These are phyloP conservation scores for Ormyrus nitidulus DNA, from an alignment of 2,888 invertebrate species.

Conservation along the genomic window DNA sequence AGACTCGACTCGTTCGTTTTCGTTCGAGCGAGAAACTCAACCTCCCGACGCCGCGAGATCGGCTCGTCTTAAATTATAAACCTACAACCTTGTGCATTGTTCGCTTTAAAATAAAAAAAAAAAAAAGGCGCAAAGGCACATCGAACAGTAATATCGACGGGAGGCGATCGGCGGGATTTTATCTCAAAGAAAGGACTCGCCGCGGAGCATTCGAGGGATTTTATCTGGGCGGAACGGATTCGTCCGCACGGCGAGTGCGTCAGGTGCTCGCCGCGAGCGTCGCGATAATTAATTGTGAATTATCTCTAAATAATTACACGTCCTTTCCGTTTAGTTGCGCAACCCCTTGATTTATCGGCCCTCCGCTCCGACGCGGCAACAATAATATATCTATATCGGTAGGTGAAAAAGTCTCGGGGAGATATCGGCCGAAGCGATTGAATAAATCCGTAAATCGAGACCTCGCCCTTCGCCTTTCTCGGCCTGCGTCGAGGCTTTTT, in stretches of 20 bases:
- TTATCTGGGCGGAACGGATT: constrained; percentile 43
- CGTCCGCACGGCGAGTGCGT: constrained; percentile 2
- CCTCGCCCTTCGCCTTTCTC: constrained; percentile 25
- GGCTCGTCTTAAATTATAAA: too few relatives aligned
- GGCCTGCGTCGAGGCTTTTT: neutral
- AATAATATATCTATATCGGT: neutral
- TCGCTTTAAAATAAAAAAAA: neutral
- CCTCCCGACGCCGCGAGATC: too few relatives aligned
- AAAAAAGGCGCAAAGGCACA: neutral
- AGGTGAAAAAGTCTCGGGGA: neutral
- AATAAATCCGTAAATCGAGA: constrained; percentile 53
- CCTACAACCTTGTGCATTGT: neutral
- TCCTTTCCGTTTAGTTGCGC: too few relatives aligned
- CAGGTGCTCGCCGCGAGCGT: constrained; percentile 47
- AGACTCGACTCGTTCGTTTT: too few relatives aligned
- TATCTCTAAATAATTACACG: neutral
- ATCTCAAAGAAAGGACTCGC: constrained; percentile 49
- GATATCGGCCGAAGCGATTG: constrained; percentile 31
- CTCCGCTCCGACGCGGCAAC: too few relatives aligned
- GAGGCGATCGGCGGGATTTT: constrained; percentile 52
- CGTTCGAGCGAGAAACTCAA: neutral
- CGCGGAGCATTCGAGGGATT: constrained; percentile 24
- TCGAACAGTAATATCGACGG: constrained; percentile 29
- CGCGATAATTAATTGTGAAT: constrained; percentile 41
- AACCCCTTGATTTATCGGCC: too few relatives aligned